Base-by-base conservation (phyloP, 1,140 invertebrate genomes). In the Eufriesea mexicana region DNA sequence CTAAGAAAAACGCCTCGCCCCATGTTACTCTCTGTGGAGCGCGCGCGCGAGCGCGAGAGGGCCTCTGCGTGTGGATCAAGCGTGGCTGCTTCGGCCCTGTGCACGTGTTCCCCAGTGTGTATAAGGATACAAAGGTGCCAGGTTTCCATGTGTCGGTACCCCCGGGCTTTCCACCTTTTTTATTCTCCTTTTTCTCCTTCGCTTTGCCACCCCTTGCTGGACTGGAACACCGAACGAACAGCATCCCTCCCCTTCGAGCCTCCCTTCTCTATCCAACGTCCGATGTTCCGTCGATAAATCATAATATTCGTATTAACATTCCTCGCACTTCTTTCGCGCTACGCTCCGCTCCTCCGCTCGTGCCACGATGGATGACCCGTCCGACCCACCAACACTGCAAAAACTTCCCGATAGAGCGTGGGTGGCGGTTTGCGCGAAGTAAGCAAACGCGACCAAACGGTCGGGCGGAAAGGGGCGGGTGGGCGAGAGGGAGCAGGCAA, bases 281-380 rank as follows among this genome's bases (percentile, higher is more conserved):
- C 90, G 90, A 93, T 93, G 91, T 91, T 91, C 88, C 89, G 84
- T 91, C 93, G 89, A 93, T 94, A 94, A 94, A 94, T 94, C 92
- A 93, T 93, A 92, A 94, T 94, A 92, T 91, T 91, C 91, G 92
- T 93, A 93, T 94, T 94, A 94, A 94, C 92, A 93, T 94, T 94
- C 93, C 90, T 93, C 90, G 91, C 92, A 90, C 91, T 93, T 92
- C 92, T 90, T 93, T 91, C 90, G 51, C 79, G 73, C 76, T 35
- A 62, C 84, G 83, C 74, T 85, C 71, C 70, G 79, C 61, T 68
- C 54, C 86, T 73, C 73, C 70, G 61, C 18, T 23, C 86, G 79
- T 86, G 73, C 88, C 86, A 88, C 84, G 89, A 93, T 90, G 89
- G 89, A 91, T 89, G 88, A 90, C 89, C 88, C 83, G 79, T 89